A percentile compares a stretch with the other conserved stretches of the same genome.
Evolutionary conservation across 2,113 vertebrate species (phyloP).

Genomic region (Proteles cristata): DNA sequence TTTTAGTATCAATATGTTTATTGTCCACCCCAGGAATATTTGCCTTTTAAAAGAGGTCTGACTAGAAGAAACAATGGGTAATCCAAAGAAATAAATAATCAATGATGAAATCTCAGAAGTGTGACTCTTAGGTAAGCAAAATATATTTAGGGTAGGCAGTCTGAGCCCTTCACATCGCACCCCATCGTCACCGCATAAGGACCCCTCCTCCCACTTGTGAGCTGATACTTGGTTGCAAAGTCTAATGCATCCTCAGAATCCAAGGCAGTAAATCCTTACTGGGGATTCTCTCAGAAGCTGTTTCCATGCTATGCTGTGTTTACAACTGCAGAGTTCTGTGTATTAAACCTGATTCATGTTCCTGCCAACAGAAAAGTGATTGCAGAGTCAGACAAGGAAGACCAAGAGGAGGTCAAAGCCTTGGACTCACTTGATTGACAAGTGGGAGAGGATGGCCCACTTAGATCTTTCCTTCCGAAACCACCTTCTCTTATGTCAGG

Average conservation of each 20-base stretch:
- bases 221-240: constrained; percentile 24
- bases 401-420: constrained; percentile 77
- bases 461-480: constrained; percentile 6
- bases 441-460: not conserved
- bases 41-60: not conserved
- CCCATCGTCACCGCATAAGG: not conserved
- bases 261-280: not conserved
- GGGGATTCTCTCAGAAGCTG: not conserved
- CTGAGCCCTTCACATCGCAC: not conserved
- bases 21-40: not conserved
- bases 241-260: constrained; percentile 19
- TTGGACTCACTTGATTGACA: constrained; percentile 50
- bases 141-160: not conserved
- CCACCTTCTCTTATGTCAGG: not conserved
- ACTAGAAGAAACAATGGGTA: not conserved
- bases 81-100: constrained; percentile 7
- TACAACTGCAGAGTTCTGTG: not conserved
- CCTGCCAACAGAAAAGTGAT: constrained; percentile 63
- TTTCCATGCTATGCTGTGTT: not conserved
- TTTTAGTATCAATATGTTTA: constrained; percentile 33
- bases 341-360: constrained; percentile 7
- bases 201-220: not conserved
- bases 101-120: not conserved
- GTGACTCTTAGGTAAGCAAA: not conserved
- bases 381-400: constrained; percentile 55